Base-by-base conservation (phyloP, 1,140 invertebrate species). In the Cyrtorhinus lividipennis region DNA sequence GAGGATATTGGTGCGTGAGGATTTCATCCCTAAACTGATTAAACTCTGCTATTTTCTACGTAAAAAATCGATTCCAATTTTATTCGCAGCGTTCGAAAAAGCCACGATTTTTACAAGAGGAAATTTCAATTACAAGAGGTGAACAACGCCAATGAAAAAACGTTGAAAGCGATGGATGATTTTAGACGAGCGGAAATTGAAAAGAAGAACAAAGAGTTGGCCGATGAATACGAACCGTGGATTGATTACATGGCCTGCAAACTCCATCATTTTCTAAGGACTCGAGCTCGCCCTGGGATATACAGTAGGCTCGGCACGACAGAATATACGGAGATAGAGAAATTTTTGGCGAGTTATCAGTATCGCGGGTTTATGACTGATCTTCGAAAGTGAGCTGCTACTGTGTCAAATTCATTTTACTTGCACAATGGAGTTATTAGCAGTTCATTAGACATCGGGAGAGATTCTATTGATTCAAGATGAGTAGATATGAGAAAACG, bases 201-300 rank as follows among this genome's bases (percentile, higher is more conserved):
- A 10, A 8, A 5, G 48, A 20, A 8, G 48, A 20, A 5, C 48
- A 53, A 53, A 20, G 48, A 53, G 8, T 5, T 53, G 48, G 48
- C 10, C 5, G 20, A 53, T 15, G 48, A 53, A 20, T 58, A 13
- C n/a, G 15, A 59, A 26, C 24, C 58, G 2, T 59, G 58, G 58
- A 26, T 59, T 30, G 13, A 59, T n/a, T 59, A 59, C 58, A 59
- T 59, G 58, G 58, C 58, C 24, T 30, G 15, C 23, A 59, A 59
- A 30, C 58, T 59, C 2, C 58, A 59, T 24, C 58, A 59, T 23
- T 27, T 59, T 5, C 24, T 59, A 15, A 26, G 58, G 26, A 59
- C 58, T 18, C 27, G n/a, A 26, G 58, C 38, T 26, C 24, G 27
- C 5, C 58, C 58, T 27, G 58, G 58, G 1, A 59, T 59, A 22